Base-by-base conservation (phyloP, 2,888 invertebrate genomes). In the Drosophila dives region DNA sequence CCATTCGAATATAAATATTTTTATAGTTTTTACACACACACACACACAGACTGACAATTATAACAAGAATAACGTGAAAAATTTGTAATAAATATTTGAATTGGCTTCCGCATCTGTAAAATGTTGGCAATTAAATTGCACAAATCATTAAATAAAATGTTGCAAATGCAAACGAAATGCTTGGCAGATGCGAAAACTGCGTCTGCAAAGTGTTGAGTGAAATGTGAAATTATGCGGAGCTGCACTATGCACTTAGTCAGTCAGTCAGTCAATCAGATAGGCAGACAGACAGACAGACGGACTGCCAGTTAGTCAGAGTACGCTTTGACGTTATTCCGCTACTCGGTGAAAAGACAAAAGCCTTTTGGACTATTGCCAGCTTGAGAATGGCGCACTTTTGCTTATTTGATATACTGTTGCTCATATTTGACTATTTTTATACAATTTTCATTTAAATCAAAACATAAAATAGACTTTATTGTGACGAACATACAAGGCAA, bases 331-430 rank as follows among this genome's bases (percentile, higher is more conserved):
- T 50, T 60, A 51, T 77, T 61, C 64, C 49, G 66, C 77, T 84
- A 84, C 69, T 74, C 76, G 61, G 42, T 62, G 68, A 61, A 54
- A 40, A 63, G 58, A 33, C 65, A 23, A 49, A 78, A 61, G 81
- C 48, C 72, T 70, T 75, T 83, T 85, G 85, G 89, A 64, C 58
- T 7, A 7, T 23, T 83, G 85, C 85, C 85, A 85, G 71, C 17
- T 58, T 54, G 50, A 15, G 75, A 85, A 86, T 74, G 64, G 73
- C 76, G 75, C 80, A 89, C 85, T 86, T 85, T 84, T 85, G 85
- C 77, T 82, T 80, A 80, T 81, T 86, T 70, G 60, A 72, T 66
- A 72, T 64, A 75, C 61, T 64, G 59, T 65, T 64, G 66, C 70
- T 65, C 72, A 64, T 58, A 20, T 51, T 64, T 54, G 67, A 50